Base-by-base conservation (phyloP, 2,888 invertebrate genomes). In the Hirtodrosophila confusa region DNA sequence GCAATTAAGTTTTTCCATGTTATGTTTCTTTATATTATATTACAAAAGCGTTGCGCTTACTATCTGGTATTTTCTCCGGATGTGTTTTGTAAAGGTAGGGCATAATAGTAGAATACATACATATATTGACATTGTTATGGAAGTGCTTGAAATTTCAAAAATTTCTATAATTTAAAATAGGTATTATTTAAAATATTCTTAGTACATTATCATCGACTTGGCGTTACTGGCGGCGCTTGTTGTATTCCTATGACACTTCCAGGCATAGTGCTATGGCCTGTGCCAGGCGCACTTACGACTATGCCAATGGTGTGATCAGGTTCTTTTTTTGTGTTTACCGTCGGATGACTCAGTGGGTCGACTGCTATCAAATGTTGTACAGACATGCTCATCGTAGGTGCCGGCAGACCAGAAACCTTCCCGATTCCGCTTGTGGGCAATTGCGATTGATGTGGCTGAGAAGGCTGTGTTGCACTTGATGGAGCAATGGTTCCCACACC, bases 161-260 rank as follows among this genome's bases (percentile, higher is more conserved):
- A 69, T 68, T 69, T 70, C 61, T 55, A 63, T 69, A 61, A 40
- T 61, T 72, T 73, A 31, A 47, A 69, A 49, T 17, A 31, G 35
- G 39, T 69, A 64, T 43, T 69, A 64, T 43, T 65, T 65, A 54
- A 64, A 40, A 12, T 45, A 48, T 60, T 62, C 27, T 12, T 33
- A 47, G 41, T 56, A 50, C 4, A 7, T 83, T 89, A 89, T 89
- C 89, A 89, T 89, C 89, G 89, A 75, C 88, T 89, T 36, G 78
- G 78, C 49, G 84, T 77, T 23, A 82, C 74, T 35, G 89, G 76
- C 53, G 89, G 73, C 33, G 83, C 70, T 50, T 86, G 74, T 61
- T 87, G 77, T 61, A 87, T 79, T n/a, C 85, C 83, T 12, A 85
- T 75, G n/a, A 85, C 79, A 35, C 55, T 77, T n/a, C 72, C 75